These are phyloP conservation scores for Dysmachus trigonus DNA, from an alignment of 2,888 invertebrate genomes.

Conservation along the genomic window DNA sequence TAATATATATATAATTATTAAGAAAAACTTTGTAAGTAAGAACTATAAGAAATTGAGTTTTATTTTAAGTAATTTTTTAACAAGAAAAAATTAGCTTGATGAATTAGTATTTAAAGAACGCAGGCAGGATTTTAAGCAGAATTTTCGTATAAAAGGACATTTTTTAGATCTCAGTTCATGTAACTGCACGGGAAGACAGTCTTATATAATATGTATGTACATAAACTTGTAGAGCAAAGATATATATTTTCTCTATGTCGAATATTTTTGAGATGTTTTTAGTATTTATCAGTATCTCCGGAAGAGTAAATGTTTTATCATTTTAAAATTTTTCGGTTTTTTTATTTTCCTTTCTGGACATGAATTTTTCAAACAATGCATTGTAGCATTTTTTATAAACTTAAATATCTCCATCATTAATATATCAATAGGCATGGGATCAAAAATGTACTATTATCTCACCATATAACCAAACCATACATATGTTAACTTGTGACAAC, in stretches of 20 bases:
- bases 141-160: neutral
- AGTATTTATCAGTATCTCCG: neutral
- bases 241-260: neutral
- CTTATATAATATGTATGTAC: neutral
- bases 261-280: neutral
- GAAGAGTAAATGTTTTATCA: neutral
- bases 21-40: neutral
- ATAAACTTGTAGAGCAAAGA: neutral
- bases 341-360: neutral
- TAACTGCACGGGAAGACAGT: neutral
- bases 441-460: neutral
- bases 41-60: neutral
- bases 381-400: neutral
- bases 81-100: neutral
- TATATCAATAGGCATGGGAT: neutral
- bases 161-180: neutral
- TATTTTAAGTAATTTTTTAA: neutral
- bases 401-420: neutral
- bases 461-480: neutral
- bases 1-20: neutral
- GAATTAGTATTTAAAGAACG: neutral
- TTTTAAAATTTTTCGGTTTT: neutral
- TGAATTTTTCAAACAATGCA: neutral
- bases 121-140: neutral
- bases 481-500: neutral